A percentile compares a stretch with the other conserved stretches of the same genome.
Evolutionary conservation across 2,797 vertebrate species (phyloP).

Genomic region (Salarias fasciatus): DNA sequence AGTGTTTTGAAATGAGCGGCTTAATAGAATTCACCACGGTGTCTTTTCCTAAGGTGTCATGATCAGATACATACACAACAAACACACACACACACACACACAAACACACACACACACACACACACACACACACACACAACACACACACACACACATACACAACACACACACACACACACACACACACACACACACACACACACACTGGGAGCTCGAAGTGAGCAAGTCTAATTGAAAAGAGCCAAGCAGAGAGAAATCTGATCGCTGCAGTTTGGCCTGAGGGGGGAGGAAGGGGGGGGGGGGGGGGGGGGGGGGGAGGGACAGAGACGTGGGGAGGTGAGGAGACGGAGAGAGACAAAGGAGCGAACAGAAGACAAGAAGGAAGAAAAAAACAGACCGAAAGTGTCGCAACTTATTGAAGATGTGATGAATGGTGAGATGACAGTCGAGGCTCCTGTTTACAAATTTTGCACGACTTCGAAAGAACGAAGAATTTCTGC

Average conservation of each 20-base stretch:
- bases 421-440: too few relatives aligned
- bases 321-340: constrained; percentile 24
- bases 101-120: constrained; percentile 9
- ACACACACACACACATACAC: not conserved
- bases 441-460: too few relatives aligned
- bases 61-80: constrained; percentile 17
- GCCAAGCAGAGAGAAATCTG: constrained; percentile 79
- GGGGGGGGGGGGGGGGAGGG: constrained; percentile 20
- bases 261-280: constrained; percentile 70
- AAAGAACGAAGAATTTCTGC: too few relatives aligned
- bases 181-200: too few relatives aligned
- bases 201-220: constrained; percentile 46
- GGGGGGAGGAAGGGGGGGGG: constrained; percentile 36
- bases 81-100: not conserved
- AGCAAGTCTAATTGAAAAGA: constrained; percentile 82
- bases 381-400: too few relatives aligned
- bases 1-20: constrained; percentile 64
- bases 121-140: not conserved
- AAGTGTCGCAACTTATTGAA: too few relatives aligned
- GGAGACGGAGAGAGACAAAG: constrained; percentile 12
- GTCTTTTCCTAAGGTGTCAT: constrained; percentile 73
- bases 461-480: too few relatives aligned
- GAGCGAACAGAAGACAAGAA: too few relatives aligned
- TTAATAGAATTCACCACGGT: constrained; percentile 74
- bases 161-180: constrained; percentile 9